Base-by-base conservation (phyloP, 2,888 invertebrate species). In the Lacanobia wlatinum region DNA sequence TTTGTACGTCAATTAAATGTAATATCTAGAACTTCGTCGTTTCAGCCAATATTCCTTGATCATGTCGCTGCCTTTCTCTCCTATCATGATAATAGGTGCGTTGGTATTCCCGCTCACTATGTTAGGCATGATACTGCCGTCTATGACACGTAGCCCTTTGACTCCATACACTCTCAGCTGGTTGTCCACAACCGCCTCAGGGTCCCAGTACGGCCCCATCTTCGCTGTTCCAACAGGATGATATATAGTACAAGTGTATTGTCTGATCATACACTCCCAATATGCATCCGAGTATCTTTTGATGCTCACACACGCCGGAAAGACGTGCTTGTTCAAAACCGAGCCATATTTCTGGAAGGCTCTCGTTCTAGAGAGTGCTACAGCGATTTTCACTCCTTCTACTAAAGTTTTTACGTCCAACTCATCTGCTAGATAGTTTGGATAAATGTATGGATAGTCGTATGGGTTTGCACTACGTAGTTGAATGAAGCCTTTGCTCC, bases 131-230 rank as follows among this genome's bases (percentile, higher is more conserved):
- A 98, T 98, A 70, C 98, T 98, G 0, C 98, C 98, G 88, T 98
- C 98, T 76, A 98, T 97, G 0, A 98, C 98, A 18, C 98, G 94
- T 7, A 98, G 92, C 0, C 98, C 98, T 80, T 97, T 97, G 0
- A 98, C 96, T 0, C 98, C 98, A 86, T 98, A 98, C 0, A 98
- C 98, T 69, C 97, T 95, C 10, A 98, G 92, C 87, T 98, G 97
- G 2, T 98, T 97, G 90, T 98, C 98, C 0, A 98, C 98, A 0
- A 98, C 98, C 0, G 98, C 98, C 9, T 97, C 97, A 18, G 97
- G 96, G 88, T 98, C 98, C 98, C 98, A 98, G 84, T 97, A 97
- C 0, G 98, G 98, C 0, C 98, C 98, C 98, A 98, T 98, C 90
- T 98, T 98, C 59, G 98, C 98, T 0, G 98, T 98, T 0, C 98